Evolutionary conservation across 2,888 invertebrate species (phyloP), one percentile per base, ranked within the genome.

Genomic region (Pseudolycoriella hygida): DNA sequence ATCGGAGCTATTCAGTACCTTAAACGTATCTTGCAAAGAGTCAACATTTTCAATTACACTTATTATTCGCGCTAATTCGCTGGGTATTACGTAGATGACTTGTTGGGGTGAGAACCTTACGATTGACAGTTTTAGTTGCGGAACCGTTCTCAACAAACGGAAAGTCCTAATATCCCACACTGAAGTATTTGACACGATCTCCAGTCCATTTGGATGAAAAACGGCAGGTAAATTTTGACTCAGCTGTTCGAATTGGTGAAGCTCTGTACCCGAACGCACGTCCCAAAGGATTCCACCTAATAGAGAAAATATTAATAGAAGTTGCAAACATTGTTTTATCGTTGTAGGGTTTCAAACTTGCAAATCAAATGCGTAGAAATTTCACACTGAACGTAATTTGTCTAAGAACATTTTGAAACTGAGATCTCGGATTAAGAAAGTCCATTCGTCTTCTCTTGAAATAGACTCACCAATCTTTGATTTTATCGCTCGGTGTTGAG

Each of bases 121-220:
- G 62, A 74, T 67, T 42, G 90, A 90, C 60, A 92, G 89, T 60
- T 96, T 90, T 50, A 98, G 69, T 0, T 85, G 81, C 1, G 94
- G 88, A 43, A 98, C 94, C 0, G 96, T 96, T 60, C 92, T 78
- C 31, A 98, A 67, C 38, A 98, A 67, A 59, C 93, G 89, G 64
- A 90, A 96, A 38, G 93, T 94, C 53, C 97, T 70, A 19, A 97
- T 65, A 62, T 98, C 98, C 97, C 97, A 98, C 45, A 97, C 90
- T 74, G 98, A 96, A 0, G 94, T 90, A 61, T 97, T 97, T 46
- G 96, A 92, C 56, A 98, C 87, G 37, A 94, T 88, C 70, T 96
- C 94, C 49, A 90, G 69, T 1, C 93, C 93, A 60, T 89, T 90
- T 0, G 94, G 94, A 72, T 96, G 94, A 58, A 97, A 97, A 5